A percentile compares a stretch with the other conserved stretches of the same genome.
These are phyloP conservation scores for Papilio dardanus DNA, from an alignment of 1,140 invertebrate genomes.

Conservation along the genomic window DNA sequence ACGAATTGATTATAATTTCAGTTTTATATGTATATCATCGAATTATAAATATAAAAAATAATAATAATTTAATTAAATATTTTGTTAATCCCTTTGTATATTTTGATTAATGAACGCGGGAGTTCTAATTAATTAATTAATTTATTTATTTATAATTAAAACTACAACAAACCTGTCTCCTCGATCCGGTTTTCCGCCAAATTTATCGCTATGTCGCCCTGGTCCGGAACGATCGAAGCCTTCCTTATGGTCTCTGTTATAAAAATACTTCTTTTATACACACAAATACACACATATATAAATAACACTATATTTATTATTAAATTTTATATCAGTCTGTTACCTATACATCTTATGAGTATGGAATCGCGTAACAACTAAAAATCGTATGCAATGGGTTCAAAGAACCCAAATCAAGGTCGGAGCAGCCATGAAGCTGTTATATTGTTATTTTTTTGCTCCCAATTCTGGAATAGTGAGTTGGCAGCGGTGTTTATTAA, in stretches of 20 bases:
- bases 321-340: constrained; percentile 38
- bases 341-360: constrained; percentile 68
- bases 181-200: constrained; percentile 61
- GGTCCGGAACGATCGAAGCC: constrained; percentile 68
- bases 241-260: constrained; percentile 65
- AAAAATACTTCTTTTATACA: constrained; percentile 36
- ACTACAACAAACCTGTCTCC: constrained; percentile 59
- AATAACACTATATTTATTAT: constrained; percentile 38
- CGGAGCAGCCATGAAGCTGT: constrained; percentile 62
- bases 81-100: background rate
- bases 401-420: constrained; percentile 73
- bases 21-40: background rate
- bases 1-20: background rate
- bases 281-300: constrained; percentile 42
- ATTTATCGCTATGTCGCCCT: constrained; percentile 70
- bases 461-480: constrained; percentile 32
- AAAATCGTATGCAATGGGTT: constrained; percentile 56
- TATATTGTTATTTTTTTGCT: constrained; percentile 65
- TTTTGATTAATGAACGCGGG: no score
- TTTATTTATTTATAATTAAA: no score
- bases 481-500: background rate
- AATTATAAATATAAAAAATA: background rate
- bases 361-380: constrained; percentile 53
- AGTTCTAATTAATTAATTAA: no score
- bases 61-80: background rate